Percentiles rank a stretch among this genome's conserved stretches.
Conservation (phyloP, 2,888 invertebrate genomes). For the Aphidoletes aphidimyza region DNA sequence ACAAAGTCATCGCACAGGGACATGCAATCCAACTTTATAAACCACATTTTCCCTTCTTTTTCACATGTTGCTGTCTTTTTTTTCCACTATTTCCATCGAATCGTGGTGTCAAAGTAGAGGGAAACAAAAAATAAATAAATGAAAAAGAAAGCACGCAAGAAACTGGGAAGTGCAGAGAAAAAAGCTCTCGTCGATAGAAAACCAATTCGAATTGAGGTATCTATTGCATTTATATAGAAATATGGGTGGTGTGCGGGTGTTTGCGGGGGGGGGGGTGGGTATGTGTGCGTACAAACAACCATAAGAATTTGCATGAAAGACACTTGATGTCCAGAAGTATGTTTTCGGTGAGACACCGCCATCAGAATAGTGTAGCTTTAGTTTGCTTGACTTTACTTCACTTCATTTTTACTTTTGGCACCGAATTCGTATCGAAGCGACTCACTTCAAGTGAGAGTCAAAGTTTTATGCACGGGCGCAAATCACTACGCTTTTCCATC, state of each 20-base stretch:
- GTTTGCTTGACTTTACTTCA: no score
- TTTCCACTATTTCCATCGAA: constrained; percentile 20
- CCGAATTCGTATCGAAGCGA: no score
- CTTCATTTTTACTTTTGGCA: not conserved
- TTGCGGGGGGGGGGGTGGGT: no score
- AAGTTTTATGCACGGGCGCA: not conserved
- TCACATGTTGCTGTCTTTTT: constrained; percentile 17
- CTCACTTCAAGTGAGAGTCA: not conserved
- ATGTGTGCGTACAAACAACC: not conserved
- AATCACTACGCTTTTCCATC: not conserved
- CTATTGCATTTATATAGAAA: not conserved
- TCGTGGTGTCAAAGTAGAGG: not conserved
- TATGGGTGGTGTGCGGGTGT: no score
- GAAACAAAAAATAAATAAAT: not conserved
- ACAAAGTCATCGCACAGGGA: not conserved
- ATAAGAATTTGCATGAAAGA: not conserved
- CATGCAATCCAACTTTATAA: constrained; percentile 3
- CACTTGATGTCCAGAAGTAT: not conserved
- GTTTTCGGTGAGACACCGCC: not conserved
- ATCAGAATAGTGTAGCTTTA: no score
- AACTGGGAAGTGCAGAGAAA: not conserved
- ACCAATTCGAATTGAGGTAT: not conserved
- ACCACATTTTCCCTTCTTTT: constrained; percentile 36
- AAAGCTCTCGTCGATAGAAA: not conserved
- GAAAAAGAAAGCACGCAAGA: not conserved